phyloP scores from a whole-genome alignment of 2,797 vertebrate species.

The Jordanella pulchra region DNA sequence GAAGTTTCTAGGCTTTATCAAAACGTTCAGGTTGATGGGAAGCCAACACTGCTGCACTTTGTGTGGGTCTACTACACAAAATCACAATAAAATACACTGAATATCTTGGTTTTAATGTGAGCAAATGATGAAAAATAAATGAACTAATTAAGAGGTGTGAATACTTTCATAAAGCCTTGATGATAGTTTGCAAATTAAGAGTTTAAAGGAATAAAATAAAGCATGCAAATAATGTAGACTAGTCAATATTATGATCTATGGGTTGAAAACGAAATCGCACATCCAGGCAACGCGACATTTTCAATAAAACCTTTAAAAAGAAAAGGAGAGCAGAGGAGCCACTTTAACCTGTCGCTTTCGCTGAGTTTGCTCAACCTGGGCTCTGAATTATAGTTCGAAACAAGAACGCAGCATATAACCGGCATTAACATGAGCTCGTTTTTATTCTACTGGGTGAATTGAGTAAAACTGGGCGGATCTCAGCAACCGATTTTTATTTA shows the following conservation, averaged over 20 bases:
- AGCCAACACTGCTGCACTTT: neutral
- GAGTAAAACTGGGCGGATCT: too few relatives aligned
- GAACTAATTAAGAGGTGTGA: neutral
- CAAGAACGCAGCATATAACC: too few relatives aligned
- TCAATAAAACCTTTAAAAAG: slow-evolving; percentile 19
- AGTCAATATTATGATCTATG: slow-evolving; percentile 38
- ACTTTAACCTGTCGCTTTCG: slow-evolving; percentile 61
- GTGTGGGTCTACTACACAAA: neutral
- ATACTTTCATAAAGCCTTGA: neutral
- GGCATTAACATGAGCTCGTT: too few relatives aligned
- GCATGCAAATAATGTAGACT: slow-evolving; percentile 63
- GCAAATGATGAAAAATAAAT: neutral
- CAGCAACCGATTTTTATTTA: too few relatives aligned
- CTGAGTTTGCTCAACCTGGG: neutral
- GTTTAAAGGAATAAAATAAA: slow-evolving; percentile 52
- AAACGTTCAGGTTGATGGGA: too few relatives aligned
- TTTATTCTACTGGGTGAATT: too few relatives aligned
- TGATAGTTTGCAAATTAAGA: slow-evolving; percentile 38
- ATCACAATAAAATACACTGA: neutral
- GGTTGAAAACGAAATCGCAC: slow-evolving; percentile 31
- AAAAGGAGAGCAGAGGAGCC: slow-evolving; percentile 17
- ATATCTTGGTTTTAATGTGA: too few relatives aligned
- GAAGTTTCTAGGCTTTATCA: too few relatives aligned
- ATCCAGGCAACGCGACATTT: slow-evolving; percentile 16
- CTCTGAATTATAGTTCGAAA: neutral